Percentiles rank a stretch among this genome's conserved stretches.
These are phyloP conservation scores for Helleia helle DNA, from an alignment of 2,888 invertebrate genomes.

Conservation along the genomic window DNA sequence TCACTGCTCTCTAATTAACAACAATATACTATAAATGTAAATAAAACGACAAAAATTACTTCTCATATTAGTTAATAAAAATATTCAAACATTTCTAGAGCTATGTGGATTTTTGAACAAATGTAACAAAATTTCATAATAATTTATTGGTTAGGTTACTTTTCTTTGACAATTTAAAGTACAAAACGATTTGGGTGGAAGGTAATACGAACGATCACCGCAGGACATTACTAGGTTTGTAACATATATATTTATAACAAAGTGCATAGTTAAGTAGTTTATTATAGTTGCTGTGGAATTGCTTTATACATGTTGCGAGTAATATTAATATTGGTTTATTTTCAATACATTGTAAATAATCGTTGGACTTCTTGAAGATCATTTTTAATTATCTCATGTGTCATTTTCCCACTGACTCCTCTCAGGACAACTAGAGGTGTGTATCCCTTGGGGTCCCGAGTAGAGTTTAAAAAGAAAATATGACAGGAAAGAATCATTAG, in stretches of 20 bases:
- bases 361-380: neutral
- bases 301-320: constrained; percentile 35
- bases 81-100: constrained; percentile 42
- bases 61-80: constrained; percentile 42
- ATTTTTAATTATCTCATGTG: no score
- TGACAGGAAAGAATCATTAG: no score
- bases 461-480: no score
- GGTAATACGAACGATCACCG: neutral
- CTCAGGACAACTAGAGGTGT: no score
- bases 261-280: constrained; percentile 9
- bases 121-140: constrained; percentile 38
- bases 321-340: neutral
- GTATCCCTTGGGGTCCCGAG: no score
- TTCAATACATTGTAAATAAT: constrained; percentile 2
- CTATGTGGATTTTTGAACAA: constrained; percentile 45
- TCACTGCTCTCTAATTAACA: neutral
- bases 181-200: constrained; percentile 18
- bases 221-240: constrained; percentile 7
- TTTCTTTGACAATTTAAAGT: constrained; percentile 25
- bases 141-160: constrained; percentile 51
- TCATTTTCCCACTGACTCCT: no score
- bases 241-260: neutral
- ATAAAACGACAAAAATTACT: constrained; percentile 16
- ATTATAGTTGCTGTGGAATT: constrained; percentile 44
- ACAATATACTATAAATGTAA: constrained; percentile 17